phyloP scores from a whole-genome alignment of 2,797 vertebrate species.

The Smutsia temminckii region DNA sequence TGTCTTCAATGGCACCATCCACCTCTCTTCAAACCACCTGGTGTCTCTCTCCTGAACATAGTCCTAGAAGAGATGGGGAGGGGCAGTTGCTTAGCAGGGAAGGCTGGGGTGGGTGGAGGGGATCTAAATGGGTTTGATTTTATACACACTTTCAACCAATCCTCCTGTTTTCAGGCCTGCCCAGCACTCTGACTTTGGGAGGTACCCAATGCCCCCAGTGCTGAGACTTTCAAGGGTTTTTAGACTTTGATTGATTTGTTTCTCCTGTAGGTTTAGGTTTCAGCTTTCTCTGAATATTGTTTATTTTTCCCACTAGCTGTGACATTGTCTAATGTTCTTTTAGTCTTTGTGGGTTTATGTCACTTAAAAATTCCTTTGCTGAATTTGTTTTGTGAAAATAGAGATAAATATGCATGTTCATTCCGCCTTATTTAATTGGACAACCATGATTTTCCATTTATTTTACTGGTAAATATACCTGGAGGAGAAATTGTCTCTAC shows the following conservation, averaged over 20 bases:
- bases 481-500: neutral
- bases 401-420: conserved; percentile 23
- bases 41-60: neutral
- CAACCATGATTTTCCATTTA: conserved; percentile 4
- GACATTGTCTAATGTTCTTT: neutral
- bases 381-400: conserved; percentile 24
- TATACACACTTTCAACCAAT: neutral
- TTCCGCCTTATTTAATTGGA: neutral
- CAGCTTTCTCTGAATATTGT: neutral
- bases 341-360: conserved; percentile 8
- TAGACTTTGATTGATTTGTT: neutral
- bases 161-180: neutral
- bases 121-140: neutral
- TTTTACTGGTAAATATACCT: conserved; percentile 21
- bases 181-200: neutral
- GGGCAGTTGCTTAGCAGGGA: neutral
- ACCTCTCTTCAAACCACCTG: neutral
- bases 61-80: neutral
- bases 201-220: neutral
- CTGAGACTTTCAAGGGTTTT: conserved; percentile 29
- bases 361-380: conserved; percentile 31
- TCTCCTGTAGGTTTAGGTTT: conserved; percentile 5
- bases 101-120: neutral
- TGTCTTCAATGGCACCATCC: neutral
- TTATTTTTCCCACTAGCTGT: conserved; percentile 3